phyloP scores from a whole-genome alignment of 2,888 invertebrate genomes.

The Hoplodrina blanda region DNA sequence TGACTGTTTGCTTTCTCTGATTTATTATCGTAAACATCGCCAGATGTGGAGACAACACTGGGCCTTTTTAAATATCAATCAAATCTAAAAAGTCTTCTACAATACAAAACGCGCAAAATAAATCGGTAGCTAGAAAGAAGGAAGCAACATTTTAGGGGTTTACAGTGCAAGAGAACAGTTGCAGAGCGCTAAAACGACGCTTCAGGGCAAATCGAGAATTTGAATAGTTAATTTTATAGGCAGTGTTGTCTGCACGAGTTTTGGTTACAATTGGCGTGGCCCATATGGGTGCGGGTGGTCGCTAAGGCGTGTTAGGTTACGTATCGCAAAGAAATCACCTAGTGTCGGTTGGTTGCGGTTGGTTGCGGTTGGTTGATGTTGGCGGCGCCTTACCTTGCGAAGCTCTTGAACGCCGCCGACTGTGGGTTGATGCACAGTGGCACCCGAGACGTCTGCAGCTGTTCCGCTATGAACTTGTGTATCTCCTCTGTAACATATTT shows the following conservation, averaged over 20 bases:
- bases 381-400: conserved; percentile 97
- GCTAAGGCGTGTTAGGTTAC: conserved; percentile 80
- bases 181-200: conserved; percentile 45
- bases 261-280: conserved; percentile 73
- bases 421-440: conserved; percentile 99
- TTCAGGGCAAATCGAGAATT: conserved; percentile 23
- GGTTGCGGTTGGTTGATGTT: conserved; percentile 80
- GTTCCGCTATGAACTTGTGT: conserved; percentile 99
- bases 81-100: conserved; percentile 30
- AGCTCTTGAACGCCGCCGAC: conserved; percentile 99
- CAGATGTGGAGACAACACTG: conserved; percentile 83
- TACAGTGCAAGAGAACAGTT: conserved; percentile 8
- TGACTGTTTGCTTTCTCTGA: conserved; percentile 85
- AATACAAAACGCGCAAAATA: conserved; percentile 34
- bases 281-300: conserved; percentile 87
- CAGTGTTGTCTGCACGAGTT: conserved; percentile 76
- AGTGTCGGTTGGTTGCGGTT: conserved; percentile 89
- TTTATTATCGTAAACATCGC: conserved; percentile 78
- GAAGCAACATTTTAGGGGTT: conserved; percentile 57
- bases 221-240: neutral
- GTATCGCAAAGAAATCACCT: conserved; percentile 91
- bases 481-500: conserved; percentile 95
- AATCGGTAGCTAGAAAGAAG: conserved; percentile 33
- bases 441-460: conserved; percentile 98
- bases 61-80: conserved; percentile 7